Conservation (phyloP, 2,888 invertebrate species). For the Neoaliturus tenellus region DNA sequence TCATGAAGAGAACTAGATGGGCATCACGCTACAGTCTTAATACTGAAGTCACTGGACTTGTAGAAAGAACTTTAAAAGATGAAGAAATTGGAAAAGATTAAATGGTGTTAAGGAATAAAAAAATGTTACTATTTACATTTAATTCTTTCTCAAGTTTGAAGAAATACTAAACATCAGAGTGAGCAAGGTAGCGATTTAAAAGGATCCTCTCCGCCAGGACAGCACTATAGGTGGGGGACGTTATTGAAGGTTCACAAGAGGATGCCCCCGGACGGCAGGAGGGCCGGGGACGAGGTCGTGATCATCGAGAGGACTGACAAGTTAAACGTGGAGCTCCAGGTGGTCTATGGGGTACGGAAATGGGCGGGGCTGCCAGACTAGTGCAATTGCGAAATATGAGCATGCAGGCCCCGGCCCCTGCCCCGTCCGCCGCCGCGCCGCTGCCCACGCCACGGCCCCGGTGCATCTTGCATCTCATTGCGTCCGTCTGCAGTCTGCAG, state of each 20-base stretch:
- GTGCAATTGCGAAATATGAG: constrained; percentile 48
- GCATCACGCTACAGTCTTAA: too few relatives aligned
- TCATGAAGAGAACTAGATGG: too few relatives aligned
- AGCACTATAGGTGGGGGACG: background rate
- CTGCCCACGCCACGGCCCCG: background rate
- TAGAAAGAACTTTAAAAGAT: too few relatives aligned
- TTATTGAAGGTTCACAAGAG: too few relatives aligned
- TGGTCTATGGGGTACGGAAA: constrained; percentile 52
- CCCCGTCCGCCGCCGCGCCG: background rate
- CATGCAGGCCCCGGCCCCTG: background rate
- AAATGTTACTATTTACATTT: too few relatives aligned
- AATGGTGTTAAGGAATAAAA: too few relatives aligned
- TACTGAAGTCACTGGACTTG: too few relatives aligned
- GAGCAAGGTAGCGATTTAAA: too few relatives aligned
- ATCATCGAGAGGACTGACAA: constrained; percentile 43
- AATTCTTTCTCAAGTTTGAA: too few relatives aligned
- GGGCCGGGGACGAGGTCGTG: constrained; percentile 2
- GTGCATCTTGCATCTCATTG: background rate
- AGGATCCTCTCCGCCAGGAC: too few relatives aligned
- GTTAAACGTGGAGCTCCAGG: constrained; percentile 48
- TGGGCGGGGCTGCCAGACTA: constrained; percentile 45
- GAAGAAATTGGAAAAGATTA: too few relatives aligned
- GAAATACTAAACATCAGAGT: too few relatives aligned
- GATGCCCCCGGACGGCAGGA: background rate
- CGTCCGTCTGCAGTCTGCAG: constrained; percentile 6